Base-by-base conservation (phyloP, 1,140 invertebrate genomes). In the Trypoxylus dichotomus region DNA sequence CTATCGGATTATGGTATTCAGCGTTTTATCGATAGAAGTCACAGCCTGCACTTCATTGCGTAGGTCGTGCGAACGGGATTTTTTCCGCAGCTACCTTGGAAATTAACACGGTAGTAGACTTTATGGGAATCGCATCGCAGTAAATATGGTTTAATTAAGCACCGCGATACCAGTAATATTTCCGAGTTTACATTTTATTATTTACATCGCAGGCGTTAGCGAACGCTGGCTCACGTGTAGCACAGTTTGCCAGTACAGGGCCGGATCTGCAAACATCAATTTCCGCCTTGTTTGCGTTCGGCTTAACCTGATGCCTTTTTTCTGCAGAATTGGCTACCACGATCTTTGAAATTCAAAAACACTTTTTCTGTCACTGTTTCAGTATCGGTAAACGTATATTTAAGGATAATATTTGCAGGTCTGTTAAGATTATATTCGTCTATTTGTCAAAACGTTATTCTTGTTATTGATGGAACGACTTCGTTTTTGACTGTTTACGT, bases 31-130 rank as follows among this genome's bases (percentile, higher is more conserved):
- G 47, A 54, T 54, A 13, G 47, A 54, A n/a, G 47, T 54, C 15
- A 54, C 47, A 15, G 47, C 47, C 3, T 15, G 15, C n/a, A n/a
- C 47, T 54, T 19, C 19, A 15, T n/a, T 54, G 47, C 47, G 47
- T 54, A 54, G 47, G 47, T 54, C 47, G 47, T 54, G 47, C 47
- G 47, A 54, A 54, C 47, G 47, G 47, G 15, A 54, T 54, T 54
- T 54, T 43, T 54, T 54, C 19, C 47, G 5, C 43, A 54, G 47
- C n/a, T 54, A 19, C 47, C 13, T 54, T 54, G 47, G 47, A 54
- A 54, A 54, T 54, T 54, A 54, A 54, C 47, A 54, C 47, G 47
- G 47, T 54, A 54, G 47, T 54, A 19, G 19, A 54, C 19, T 54
- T 54, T 54, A 54, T 54, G 47, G 15, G 15, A 54, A 54, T 54